Evolutionary conservation across 1,140 invertebrate genomes (phyloP).

Genomic region (Drosophila pachea): DNA sequence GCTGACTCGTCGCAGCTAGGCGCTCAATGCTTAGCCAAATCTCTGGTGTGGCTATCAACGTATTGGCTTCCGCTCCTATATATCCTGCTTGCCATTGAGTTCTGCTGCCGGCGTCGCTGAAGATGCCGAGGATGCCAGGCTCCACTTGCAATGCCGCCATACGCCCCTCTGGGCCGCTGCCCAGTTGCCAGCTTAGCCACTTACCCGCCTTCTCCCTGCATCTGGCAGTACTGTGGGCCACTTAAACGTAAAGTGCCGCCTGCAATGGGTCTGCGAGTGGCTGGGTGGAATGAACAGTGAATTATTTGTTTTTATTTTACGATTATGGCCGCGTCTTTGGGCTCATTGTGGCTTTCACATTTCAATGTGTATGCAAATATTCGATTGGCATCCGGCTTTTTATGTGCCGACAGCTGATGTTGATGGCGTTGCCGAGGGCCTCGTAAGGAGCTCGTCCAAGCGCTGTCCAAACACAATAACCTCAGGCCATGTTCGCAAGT

Average conservation of each 20-base stretch:
- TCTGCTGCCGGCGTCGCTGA: constrained; percentile 4
- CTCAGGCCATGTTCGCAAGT: constrained; percentile 11
- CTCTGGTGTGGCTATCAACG: constrained; percentile 22
- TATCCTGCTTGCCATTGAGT: constrained; percentile 17
- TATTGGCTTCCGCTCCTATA: constrained; percentile 26
- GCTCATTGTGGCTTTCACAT: constrained; percentile 57
- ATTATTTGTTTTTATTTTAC: constrained; percentile 60
- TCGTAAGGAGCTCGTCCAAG: constrained; percentile 25
- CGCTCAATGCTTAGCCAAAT: constrained; percentile 9
- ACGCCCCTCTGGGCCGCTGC: constrained; percentile 15
- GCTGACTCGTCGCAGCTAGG: constrained; percentile 34
- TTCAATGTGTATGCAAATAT: constrained; percentile 71
- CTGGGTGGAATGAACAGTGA: constrained; percentile 21
- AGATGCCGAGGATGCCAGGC: not conserved
- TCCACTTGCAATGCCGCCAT: not conserved
- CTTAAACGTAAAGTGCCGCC: constrained; percentile 25
- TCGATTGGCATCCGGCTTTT: constrained; percentile 31
- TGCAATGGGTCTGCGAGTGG: constrained; percentile 7
- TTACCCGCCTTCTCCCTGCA: no score
- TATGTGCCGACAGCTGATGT: constrained; percentile 55
- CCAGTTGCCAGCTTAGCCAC: constrained; percentile 3
- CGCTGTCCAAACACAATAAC: constrained; percentile 47
- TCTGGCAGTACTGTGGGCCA: constrained; percentile 2
- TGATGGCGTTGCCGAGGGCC: constrained; percentile 27
- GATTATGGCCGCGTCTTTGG: constrained; percentile 52